Conservation (phyloP, 2,888 invertebrate species). For the Cephus spinipes region DNA sequence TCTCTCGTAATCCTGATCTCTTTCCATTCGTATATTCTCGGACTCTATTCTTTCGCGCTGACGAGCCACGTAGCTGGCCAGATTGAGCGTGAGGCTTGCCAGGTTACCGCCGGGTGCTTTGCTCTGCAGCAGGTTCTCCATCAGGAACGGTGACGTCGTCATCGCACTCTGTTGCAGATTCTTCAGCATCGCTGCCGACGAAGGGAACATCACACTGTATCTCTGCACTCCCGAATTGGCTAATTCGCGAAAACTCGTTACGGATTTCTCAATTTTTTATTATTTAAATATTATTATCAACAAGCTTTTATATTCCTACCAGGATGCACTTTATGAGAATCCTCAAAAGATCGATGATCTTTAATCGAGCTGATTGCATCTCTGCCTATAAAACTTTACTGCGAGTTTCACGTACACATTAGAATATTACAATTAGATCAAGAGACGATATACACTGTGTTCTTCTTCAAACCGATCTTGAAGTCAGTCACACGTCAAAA, state of each 20-base stretch:
- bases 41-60: conserved; percentile 58
- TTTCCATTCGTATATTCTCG: conserved; percentile 37
- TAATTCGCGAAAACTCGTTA: neutral
- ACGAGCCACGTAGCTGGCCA: conserved; percentile 62
- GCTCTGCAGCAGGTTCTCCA: conserved; percentile 74
- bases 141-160: conserved; percentile 73
- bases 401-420: neutral
- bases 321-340: neutral
- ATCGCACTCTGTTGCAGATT: conserved; percentile 66
- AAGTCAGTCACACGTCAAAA: neutral
- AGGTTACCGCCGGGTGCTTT: conserved; percentile 68
- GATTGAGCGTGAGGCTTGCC: conserved; percentile 71
- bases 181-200: conserved; percentile 64
- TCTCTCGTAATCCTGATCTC: conserved; percentile 20
- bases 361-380: neutral
- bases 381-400: neutral
- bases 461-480: neutral
- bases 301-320: conserved; percentile 1
- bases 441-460: neutral
- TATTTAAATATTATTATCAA: neutral
- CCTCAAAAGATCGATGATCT: neutral
- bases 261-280: neutral
- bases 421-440: neutral
- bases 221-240: neutral
- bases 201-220: conserved; percentile 56